Percentiles rank a stretch among this genome's conserved stretches.
These are phyloP conservation scores for Oncorhynchus kisutch DNA, from an alignment of 2,113 vertebrate species.

Conservation along the genomic window DNA sequence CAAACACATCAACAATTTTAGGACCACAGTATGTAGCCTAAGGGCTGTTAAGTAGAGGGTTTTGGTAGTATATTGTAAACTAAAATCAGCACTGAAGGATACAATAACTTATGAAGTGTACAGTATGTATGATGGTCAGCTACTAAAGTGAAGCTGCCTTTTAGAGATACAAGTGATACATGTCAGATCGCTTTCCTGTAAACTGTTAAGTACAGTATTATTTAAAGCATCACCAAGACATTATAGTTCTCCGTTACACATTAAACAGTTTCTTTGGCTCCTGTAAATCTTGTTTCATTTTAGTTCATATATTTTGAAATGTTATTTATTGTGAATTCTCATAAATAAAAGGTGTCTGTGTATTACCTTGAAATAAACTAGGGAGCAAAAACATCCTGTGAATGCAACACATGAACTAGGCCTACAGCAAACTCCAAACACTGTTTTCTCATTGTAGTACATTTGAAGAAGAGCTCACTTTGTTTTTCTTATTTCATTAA, in stretches of 20 bases:
- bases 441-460: neutral
- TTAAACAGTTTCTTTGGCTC: neutral
- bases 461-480: no score
- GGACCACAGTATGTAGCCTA: no score
- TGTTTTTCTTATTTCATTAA: no score
- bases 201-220: neutral
- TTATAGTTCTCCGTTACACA: neutral
- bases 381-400: no score
- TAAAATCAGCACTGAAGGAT: no score
- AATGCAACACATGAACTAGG: no score
- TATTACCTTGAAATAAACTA: no score
- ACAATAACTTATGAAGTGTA: neutral
- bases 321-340: slow-evolving; percentile 5
- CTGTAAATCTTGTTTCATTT: neutral
- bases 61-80: no score
- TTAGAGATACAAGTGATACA: neutral
- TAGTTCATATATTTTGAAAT: neutral
- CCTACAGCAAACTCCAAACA: neutral
- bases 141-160: neutral
- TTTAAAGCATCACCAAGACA: neutral
- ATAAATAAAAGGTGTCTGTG: neutral
- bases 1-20: no score
- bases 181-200: neutral
- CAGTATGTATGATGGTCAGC: neutral
- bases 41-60: no score